These are phyloP conservation scores for Pristionchus entomophagus DNA, from an alignment of 2,888 invertebrate genomes.

Conservation along the genomic window DNA sequence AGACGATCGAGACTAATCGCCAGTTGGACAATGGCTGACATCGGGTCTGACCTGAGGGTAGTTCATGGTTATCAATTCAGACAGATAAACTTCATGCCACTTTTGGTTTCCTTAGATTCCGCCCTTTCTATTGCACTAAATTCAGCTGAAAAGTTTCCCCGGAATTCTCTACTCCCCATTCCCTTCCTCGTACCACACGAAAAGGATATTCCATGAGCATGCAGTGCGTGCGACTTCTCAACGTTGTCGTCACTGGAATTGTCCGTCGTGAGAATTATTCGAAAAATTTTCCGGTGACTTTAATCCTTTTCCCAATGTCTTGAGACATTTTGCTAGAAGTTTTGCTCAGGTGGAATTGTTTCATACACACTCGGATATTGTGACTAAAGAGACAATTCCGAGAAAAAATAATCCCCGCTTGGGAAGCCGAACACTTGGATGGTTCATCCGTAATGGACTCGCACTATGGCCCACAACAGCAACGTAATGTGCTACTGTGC, in stretches of 20 bases:
- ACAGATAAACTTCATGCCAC: not conserved
- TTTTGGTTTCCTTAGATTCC: not conserved
- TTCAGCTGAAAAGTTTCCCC: too few relatives aligned
- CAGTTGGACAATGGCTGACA: conserved; percentile 36
- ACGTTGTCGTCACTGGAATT: not conserved
- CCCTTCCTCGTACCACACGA: not conserved
- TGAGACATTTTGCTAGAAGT: not conserved
- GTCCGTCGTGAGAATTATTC: not conserved
- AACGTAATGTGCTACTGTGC: too few relatives aligned
- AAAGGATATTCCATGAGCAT: conserved; percentile 45
- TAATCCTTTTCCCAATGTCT: not conserved
- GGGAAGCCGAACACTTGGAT: too few relatives aligned
- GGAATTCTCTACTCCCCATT: not conserved
- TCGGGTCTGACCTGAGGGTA: conserved; percentile 33
- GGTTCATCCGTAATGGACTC: too few relatives aligned
- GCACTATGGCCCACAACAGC: too few relatives aligned
- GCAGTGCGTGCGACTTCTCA: not conserved
- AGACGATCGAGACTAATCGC: conserved; percentile 27
- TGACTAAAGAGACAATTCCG: too few relatives aligned
- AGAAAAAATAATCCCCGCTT: too few relatives aligned
- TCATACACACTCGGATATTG: too few relatives aligned
- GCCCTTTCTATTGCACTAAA: too few relatives aligned
- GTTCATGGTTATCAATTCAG: not conserved
- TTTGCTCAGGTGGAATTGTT: not conserved
- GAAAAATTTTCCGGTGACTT: not conserved